phyloP scores from a whole-genome alignment of 2,113 vertebrate genomes.

The Rhinogobius similis region DNA sequence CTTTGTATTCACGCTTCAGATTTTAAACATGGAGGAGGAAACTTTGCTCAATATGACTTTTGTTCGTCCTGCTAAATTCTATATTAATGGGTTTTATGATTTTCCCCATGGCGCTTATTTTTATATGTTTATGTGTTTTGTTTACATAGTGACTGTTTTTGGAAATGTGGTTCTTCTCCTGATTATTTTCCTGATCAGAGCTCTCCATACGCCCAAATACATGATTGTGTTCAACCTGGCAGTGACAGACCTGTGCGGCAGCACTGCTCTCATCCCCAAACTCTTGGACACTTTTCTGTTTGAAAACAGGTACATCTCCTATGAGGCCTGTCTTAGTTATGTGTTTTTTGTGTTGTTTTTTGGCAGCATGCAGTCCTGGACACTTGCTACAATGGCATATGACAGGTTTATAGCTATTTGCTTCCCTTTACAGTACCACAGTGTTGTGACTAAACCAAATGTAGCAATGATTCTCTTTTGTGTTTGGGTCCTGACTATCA shows the following conservation, averaged over 20 bases:
- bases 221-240: too few species aligned
- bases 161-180: conserved; percentile 52
- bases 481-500: conserved; percentile 12
- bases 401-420: conserved; percentile 71
- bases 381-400: conserved; percentile 59
- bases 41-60: conserved; percentile 29
- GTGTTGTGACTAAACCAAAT: conserved; percentile 38
- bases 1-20: neutral
- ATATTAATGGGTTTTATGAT: conserved; percentile 40
- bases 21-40: conserved; percentile 13
- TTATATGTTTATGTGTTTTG: conserved; percentile 57
- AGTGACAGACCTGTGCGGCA: conserved; percentile 65
- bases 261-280: conserved; percentile 64
- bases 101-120: conserved; percentile 50
- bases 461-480: conserved; percentile 30
- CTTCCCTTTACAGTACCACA: conserved; percentile 61
- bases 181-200: conserved; percentile 39
- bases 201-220: conserved; percentile 67
- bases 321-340: conserved; percentile 58
- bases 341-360: conserved; percentile 66
- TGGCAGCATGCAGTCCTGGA: conserved; percentile 56
- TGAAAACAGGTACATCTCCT: conserved; percentile 51
- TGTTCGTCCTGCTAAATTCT: conserved; percentile 41
- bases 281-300: conserved; percentile 63
- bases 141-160: conserved; percentile 51